Percentiles rank a stretch among this genome's conserved stretches.
These are phyloP conservation scores for Syngnathus acus DNA, from an alignment of 2,797 vertebrate species.

Conservation along the genomic window DNA sequence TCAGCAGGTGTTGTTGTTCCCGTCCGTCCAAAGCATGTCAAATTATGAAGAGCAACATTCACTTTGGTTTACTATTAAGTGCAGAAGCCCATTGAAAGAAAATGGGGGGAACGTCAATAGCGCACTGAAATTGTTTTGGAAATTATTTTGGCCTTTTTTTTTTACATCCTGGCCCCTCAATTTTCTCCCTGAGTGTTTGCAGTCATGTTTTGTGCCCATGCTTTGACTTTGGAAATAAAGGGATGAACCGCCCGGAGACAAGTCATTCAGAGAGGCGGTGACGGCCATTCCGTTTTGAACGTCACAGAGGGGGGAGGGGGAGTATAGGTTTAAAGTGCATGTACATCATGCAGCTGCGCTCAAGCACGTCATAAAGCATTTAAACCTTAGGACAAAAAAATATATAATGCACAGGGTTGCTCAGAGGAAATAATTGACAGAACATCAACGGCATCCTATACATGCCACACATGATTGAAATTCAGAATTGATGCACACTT, in stretches of 20 bases:
- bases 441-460: too few species aligned
- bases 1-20: too few species aligned
- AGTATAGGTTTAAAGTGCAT: constrained; percentile 19
- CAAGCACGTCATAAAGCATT: constrained; percentile 18
- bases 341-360: not conserved
- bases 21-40: too few species aligned
- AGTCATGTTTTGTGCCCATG: constrained; percentile 25
- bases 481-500: too few species aligned
- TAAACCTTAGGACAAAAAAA: constrained; percentile 9
- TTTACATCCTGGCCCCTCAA: not conserved
- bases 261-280: constrained; percentile 41
- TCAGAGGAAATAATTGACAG: too few species aligned
- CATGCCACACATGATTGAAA: too few species aligned
- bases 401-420: constrained; percentile 8
- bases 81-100: too few species aligned
- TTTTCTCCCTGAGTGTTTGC: constrained; percentile 2
- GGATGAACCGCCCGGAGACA: constrained; percentile 46
- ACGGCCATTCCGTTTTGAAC: constrained; percentile 33
- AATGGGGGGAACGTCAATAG: too few species aligned
- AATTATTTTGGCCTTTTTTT: not conserved
- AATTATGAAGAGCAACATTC: too few species aligned
- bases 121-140: too few species aligned
- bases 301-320: constrained; percentile 5
- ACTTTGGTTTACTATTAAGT: too few species aligned
- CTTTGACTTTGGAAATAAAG: constrained; percentile 55